Evolutionary conservation across 2,888 invertebrate genomes (phyloP), one percentile per base, ranked within the genome.

Genomic region (Chymomyza caudatula): DNA sequence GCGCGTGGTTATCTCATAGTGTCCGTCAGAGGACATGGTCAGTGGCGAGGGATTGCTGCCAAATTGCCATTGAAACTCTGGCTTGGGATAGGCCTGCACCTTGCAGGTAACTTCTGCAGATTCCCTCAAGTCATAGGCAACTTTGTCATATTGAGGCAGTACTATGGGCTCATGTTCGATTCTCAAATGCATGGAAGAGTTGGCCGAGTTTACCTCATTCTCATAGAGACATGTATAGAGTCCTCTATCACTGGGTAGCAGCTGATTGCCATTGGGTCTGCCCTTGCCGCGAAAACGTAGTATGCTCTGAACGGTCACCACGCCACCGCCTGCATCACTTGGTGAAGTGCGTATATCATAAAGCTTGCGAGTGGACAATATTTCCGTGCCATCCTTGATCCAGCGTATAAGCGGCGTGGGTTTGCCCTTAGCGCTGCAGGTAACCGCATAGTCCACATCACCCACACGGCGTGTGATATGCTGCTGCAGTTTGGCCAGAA

Each of bases 161-260:
- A 95, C 93, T 74, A 97, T 96, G 0, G 97, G 97, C 88, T 95
- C 94, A 90, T 97, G 97, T 92, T 97, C 96, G 85, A 97, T 96
- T 86, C 96, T 93, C 60, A 97, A 92, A 90, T 96, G 95, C 96
- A 97, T 97, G 69, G 95, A 94, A 20, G 96, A 96, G 87, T 96
- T 96, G 23, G 95, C 94, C 87, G 94, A 94, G 89, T 95, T 96
- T 13, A 97, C 96, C 90, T 96, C 96, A 89, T 97, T 97, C 89
- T 95, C 95, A 87, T 97, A 97, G 20, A 94, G 93, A 88, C 97
- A 97, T 1, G 95, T 94, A 90, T 96, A 97, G 54, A 95, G 93
- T 29, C 97, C 97, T 43, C 97, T 93, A 89, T 97, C 97, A 57
- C 93, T 93, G 0, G 97, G 96, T 62, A 96, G 90, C 70, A 96